Conservation (phyloP, 2,888 invertebrate genomes). For the Apamea anceps region DNA sequence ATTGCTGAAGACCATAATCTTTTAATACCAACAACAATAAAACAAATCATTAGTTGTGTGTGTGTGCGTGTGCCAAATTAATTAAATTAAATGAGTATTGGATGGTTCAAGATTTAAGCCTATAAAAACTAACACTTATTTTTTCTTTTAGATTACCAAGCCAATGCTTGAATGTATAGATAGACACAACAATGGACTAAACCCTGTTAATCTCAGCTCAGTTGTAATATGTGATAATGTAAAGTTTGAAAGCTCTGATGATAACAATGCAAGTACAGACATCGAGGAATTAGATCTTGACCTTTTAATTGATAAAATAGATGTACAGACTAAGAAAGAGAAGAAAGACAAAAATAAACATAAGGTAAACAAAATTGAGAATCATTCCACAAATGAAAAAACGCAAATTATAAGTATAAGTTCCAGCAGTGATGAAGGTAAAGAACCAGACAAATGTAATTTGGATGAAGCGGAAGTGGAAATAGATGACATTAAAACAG, state of each 20-base stretch:
- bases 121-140: neutral
- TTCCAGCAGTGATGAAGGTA: slow-evolving; percentile 17
- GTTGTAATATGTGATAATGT: neutral
- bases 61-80: neutral
- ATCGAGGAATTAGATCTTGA: neutral
- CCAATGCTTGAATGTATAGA: slow-evolving; percentile 17
- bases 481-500: neutral
- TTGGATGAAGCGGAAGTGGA: slow-evolving; percentile 19
- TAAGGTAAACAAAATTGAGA: neutral
- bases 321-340: neutral
- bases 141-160: slow-evolving; percentile 40
- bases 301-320: neutral
- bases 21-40: neutral
- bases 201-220: slow-evolving; percentile 19
- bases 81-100: neutral
- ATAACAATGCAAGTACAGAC: slow-evolving; percentile 1
- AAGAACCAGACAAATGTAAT: neutral
- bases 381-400: neutral
- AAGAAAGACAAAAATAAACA: neutral
- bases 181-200: slow-evolving; percentile 32
- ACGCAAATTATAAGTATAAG: neutral
- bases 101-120: neutral
- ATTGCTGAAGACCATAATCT: neutral
- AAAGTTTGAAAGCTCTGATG: neutral
- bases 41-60: neutral